Conservation (phyloP, 2,797 vertebrate species). For the Onychomys leucogaster region DNA sequence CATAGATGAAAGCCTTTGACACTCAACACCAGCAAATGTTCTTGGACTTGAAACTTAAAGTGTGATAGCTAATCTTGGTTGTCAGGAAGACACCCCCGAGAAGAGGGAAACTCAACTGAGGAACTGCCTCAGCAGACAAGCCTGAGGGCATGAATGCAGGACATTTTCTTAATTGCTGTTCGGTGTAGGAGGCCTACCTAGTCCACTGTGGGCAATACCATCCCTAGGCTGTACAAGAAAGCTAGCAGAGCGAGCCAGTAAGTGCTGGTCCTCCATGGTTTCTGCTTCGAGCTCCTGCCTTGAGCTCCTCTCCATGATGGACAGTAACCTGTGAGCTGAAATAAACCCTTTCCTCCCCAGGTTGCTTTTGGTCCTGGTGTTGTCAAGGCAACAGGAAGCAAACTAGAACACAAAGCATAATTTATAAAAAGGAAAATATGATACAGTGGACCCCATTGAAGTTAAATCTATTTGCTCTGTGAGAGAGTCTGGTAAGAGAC, state of each 20-base stretch:
- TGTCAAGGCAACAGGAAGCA: neutral
- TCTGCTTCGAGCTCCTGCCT: neutral
- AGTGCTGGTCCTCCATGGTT: neutral
- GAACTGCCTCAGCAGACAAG: neutral
- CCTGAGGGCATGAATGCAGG: neutral
- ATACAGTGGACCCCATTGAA: neutral
- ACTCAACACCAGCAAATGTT: neutral
- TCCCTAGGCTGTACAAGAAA: neutral
- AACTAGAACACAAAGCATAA: neutral
- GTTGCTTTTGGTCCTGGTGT: neutral
- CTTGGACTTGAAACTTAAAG: neutral
- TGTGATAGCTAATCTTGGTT: neutral
- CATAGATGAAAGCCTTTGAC: neutral
- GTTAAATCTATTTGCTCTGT: conserved; percentile 20
- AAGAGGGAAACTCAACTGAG: neutral
- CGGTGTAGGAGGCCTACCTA: neutral
- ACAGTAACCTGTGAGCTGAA: neutral
- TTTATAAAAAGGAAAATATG: neutral
- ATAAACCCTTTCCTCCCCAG: neutral
- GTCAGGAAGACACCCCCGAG: neutral
- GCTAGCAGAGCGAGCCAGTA: neutral
- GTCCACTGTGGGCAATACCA: too few relatives aligned
- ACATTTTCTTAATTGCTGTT: neutral
- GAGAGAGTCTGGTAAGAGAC: neutral
- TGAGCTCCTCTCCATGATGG: neutral